These are phyloP conservation scores for Cyphomyrus discorhynchus DNA, from an alignment of 2,113 vertebrate species.

Conservation along the genomic window DNA sequence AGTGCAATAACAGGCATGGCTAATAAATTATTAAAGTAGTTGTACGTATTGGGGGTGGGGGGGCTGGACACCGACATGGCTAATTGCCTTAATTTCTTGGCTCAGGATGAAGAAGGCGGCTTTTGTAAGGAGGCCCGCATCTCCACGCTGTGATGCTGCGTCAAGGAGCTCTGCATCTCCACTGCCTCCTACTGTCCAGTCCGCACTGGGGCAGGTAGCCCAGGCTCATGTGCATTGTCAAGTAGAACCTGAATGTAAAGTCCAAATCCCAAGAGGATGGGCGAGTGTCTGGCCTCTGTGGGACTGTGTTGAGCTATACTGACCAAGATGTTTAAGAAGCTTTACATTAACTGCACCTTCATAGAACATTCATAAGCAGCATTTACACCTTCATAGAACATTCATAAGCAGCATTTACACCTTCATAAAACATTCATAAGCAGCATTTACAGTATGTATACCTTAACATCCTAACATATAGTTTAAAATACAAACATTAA, in stretches of 20 bases:
- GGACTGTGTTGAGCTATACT: neutral
- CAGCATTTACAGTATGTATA: neutral
- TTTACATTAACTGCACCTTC: neutral
- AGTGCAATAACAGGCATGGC: conserved; percentile 35
- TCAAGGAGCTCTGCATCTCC: too few relatives aligned
- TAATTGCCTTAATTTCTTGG: conserved; percentile 46
- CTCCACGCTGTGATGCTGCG: too few relatives aligned
- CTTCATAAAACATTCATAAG: neutral
- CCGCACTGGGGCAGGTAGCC: neutral
- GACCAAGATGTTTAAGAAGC: neutral
- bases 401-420: neutral
- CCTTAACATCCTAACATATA: neutral
- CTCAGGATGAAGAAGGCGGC: conserved; percentile 17
- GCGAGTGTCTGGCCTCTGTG: neutral
- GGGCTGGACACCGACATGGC: conserved; percentile 30
- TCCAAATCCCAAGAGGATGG: neutral
- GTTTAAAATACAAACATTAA: neutral
- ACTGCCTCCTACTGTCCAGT: neutral
- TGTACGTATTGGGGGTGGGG: conserved; percentile 37
- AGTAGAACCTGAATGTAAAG: neutral
- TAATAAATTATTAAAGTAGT: conserved; percentile 42
- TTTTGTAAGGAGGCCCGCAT: conserved; percentile 25
- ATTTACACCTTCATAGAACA: neutral
- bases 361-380: neutral
- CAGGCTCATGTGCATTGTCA: neutral